phyloP scores from a whole-genome alignment of 1,140 invertebrate species.

The Sycophaga agraensis region DNA sequence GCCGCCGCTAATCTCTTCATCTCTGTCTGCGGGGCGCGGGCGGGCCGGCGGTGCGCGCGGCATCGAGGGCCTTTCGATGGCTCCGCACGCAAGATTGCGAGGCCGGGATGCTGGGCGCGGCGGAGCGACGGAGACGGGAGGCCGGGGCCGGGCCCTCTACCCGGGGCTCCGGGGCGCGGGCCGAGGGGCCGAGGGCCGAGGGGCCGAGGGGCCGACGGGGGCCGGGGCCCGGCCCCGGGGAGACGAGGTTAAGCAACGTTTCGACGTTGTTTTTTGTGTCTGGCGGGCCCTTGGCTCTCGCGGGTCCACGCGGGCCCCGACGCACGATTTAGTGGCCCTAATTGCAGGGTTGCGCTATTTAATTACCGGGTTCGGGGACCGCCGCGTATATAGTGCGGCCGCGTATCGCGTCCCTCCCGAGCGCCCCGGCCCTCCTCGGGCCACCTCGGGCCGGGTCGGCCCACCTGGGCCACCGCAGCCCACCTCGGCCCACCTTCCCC shows the following conservation, averaged over 20 bases:
- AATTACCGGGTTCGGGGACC: constrained; percentile 58
- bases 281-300: constrained; percentile 46
- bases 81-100: constrained; percentile 14
- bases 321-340: constrained; percentile 60
- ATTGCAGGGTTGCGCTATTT: constrained; percentile 61
- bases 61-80: constrained; percentile 2
- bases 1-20: constrained; percentile 30
- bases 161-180: too few species aligned
- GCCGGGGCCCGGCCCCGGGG: too few species aligned
- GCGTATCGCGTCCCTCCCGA: constrained; percentile 11
- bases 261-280: constrained; percentile 60
- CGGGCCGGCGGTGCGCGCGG: too few species aligned
- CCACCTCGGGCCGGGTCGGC: neutral
- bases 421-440: constrained; percentile 7
- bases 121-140: constrained; percentile 3
- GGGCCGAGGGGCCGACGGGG: too few species aligned
- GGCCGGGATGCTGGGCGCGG: constrained; percentile 30
- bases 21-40: too few species aligned
- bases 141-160: too few species aligned
- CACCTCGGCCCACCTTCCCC: neutral
- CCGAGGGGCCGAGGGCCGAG: too few species aligned
- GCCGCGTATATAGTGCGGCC: constrained; percentile 32
- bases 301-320: constrained; percentile 51
- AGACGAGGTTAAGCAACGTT: constrained; percentile 24
- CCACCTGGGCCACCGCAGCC: too few species aligned